These are phyloP conservation scores for Pedionomus torquatus DNA, from an alignment of 2,113 vertebrate species.

Conservation along the genomic window DNA sequence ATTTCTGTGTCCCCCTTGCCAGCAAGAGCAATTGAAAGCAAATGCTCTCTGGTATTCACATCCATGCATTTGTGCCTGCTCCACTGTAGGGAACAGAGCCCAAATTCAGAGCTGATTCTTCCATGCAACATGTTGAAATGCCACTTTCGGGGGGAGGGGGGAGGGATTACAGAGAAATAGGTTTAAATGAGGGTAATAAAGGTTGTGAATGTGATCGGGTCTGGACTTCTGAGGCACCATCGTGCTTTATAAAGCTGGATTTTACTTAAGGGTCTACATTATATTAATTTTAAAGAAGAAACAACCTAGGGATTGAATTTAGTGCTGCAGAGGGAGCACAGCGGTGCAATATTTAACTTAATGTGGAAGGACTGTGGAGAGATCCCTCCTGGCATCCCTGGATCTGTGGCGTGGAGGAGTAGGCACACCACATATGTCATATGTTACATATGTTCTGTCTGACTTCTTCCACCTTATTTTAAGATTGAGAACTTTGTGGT, in stretches of 20 bases:
- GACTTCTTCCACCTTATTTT: neutral
- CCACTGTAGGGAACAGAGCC: neutral
- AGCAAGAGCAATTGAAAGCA: conserved; percentile 17
- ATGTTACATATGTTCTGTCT: neutral
- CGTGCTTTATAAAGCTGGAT: neutral
- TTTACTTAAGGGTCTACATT: neutral
- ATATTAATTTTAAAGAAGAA: neutral
- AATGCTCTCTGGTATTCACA: neutral
- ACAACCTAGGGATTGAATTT: neutral
- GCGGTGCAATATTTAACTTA: neutral
- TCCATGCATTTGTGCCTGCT: neutral
- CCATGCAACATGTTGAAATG: neutral
- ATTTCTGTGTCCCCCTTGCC: neutral
- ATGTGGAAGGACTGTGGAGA: neutral
- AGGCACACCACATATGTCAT: neutral
- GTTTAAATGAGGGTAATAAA: neutral
- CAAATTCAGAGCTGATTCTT: neutral
- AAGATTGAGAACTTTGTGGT: neutral
- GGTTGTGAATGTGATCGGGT: neutral
- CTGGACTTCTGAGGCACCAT: neutral
- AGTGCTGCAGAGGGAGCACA: neutral
- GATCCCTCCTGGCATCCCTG: neutral
- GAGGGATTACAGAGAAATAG: neutral
- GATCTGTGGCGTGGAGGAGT: neutral
- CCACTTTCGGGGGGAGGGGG: fast-evolving